These are phyloP conservation scores for Coecobrya sp. DNA, from an alignment of 2,888 invertebrate species.

Conservation along the genomic window DNA sequence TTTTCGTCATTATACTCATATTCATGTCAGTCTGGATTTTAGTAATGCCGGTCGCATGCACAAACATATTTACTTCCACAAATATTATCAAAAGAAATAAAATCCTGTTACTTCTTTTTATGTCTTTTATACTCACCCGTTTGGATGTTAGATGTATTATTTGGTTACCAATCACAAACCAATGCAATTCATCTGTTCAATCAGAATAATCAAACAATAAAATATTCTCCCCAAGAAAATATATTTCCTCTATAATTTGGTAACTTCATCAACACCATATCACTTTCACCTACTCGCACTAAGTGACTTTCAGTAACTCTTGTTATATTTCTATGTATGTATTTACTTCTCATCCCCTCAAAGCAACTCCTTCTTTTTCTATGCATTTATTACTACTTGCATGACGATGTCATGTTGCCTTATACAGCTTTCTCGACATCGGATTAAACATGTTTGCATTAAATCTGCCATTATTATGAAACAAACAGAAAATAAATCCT, in stretches of 20 bases:
- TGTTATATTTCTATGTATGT: not conserved
- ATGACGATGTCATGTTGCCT: not conserved
- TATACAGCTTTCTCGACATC: not conserved
- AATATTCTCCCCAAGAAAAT: not conserved
- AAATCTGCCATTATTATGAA: constrained; percentile 38
- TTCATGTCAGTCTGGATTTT: no score
- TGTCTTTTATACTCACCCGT: no score
- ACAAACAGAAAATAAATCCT: constrained; percentile 25
- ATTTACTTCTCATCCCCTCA: not conserved
- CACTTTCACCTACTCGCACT: not conserved
- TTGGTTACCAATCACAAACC: no score
- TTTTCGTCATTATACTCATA: no score
- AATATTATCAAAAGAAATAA: no score
- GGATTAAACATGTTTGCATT: constrained; percentile 56
- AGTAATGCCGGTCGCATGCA: no score
- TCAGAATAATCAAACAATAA: not conserved
- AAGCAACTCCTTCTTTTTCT: not conserved
- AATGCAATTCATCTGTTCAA: not conserved
- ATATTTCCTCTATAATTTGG: not conserved
- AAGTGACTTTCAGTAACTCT: not conserved
- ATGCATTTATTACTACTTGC: constrained; percentile 5
- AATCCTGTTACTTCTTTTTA: no score
- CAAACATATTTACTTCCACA: no score
- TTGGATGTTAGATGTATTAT: no score
- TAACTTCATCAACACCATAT: not conserved